phyloP scores from a whole-genome alignment of 2,113 vertebrate species.

The Bubalus kerabau region DNA sequence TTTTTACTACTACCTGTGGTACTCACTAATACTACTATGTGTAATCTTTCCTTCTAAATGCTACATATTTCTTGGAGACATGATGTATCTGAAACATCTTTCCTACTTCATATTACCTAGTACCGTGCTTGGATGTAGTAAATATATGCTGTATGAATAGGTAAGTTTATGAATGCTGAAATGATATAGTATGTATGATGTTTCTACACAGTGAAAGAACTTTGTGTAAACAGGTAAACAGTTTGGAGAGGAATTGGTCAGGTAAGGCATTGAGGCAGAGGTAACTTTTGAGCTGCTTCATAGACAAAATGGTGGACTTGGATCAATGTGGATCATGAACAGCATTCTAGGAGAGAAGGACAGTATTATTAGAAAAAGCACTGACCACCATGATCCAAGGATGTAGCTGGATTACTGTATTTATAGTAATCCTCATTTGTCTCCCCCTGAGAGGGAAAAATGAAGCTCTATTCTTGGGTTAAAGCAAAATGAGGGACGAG shows the following conservation, averaged over 20 bases:
- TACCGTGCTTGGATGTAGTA: neutral
- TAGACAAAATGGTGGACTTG: neutral
- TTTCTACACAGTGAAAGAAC: neutral
- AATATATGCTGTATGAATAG: neutral
- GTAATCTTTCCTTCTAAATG: neutral
- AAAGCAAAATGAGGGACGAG: neutral
- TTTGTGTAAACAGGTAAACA: neutral
- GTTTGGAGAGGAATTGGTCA: neutral
- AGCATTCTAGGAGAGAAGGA: neutral
- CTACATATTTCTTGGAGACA: neutral
- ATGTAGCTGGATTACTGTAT: neutral
- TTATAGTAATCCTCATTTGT: neutral
- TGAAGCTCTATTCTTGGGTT: neutral
- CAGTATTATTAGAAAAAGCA: neutral
- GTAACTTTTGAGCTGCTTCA: neutral
- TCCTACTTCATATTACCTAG: neutral
- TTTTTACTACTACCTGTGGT: neutral
- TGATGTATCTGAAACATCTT: neutral
- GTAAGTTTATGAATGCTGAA: neutral
- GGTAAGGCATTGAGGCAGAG: neutral
- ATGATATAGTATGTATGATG: neutral
- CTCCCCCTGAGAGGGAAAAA: neutral
- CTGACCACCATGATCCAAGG: neutral
- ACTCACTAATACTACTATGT: neutral
- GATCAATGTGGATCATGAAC: neutral